A percentile compares a stretch with the other conserved stretches of the same genome.
Conservation (phyloP, 2,797 vertebrate genomes). For the Rhodeus uyekii region DNA sequence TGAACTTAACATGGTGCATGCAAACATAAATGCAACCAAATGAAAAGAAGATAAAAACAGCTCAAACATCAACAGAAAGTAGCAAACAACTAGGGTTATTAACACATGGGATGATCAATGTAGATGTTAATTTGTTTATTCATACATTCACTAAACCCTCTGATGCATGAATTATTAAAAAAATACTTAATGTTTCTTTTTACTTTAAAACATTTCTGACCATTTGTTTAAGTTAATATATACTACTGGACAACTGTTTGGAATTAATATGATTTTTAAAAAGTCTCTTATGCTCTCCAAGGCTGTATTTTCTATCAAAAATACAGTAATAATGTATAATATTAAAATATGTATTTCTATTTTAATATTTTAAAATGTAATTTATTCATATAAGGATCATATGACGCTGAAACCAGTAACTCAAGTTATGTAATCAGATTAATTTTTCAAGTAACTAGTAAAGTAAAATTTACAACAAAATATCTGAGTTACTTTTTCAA, state of each 20-base stretch:
- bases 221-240: not conserved
- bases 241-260: not conserved
- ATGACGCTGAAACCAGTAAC: too few species aligned
- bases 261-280: not conserved
- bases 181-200: not conserved
- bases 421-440: too few species aligned
- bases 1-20: constrained; percentile 45
- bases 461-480: too few species aligned
- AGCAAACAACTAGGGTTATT: not conserved
- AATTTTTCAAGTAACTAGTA: too few species aligned
- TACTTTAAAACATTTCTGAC: not conserved
- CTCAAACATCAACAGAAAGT: constrained; percentile 50
- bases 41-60: constrained; percentile 51
- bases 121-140: not conserved
- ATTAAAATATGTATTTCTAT: not conserved
- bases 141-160: not conserved
- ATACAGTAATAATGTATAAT: not conserved
- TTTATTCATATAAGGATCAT: not conserved
- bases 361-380: not conserved
- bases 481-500: too few species aligned
- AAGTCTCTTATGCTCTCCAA: not conserved
- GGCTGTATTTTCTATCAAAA: not conserved
- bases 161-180: not conserved
- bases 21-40: constrained; percentile 53
- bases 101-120: not conserved